Evolutionary conservation across 2,888 invertebrate species (phyloP).

Genomic region (Phaonia tiefii): DNA sequence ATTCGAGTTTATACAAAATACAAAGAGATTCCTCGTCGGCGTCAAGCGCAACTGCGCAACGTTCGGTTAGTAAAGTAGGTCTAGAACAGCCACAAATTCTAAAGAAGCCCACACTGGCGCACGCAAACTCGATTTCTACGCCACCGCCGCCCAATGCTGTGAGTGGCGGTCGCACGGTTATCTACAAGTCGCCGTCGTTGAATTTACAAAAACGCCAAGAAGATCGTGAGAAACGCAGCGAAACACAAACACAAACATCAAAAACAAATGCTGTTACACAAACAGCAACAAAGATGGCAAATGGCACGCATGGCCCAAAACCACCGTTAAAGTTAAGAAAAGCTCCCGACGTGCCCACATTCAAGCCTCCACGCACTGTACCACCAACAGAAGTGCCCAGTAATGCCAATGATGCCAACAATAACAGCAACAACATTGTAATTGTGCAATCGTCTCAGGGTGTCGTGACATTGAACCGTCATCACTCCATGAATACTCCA

Average conservation of each 20-base stretch:
- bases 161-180: conserved; percentile 79
- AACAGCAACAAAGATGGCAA: conserved; percentile 55
- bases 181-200: conserved; percentile 79
- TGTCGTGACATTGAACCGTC: conserved; percentile 72
- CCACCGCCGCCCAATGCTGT: conserved; percentile 64
- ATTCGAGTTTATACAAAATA: conserved; percentile 86
- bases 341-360: conserved; percentile 77
- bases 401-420: conserved; percentile 6
- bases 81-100: conserved; percentile 63
- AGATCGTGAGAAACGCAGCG: conserved; percentile 70
- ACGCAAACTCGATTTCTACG: conserved; percentile 49
- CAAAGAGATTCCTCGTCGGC: conserved; percentile 67
- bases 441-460: conserved; percentile 69
- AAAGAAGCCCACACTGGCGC: conserved; percentile 40
- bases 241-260: conserved; percentile 57
- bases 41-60: conserved; percentile 59
- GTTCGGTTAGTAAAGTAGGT: conserved; percentile 64
- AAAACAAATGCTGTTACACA: conserved; percentile 50
- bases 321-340: conserved; percentile 76
- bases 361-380: conserved; percentile 69
- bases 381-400: conserved; percentile 16
- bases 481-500: conserved; percentile 72
- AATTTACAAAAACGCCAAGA: conserved; percentile 77
- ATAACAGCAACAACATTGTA: conserved; percentile 65
- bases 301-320: conserved; percentile 69